phyloP scores from a whole-genome alignment of 1,140 invertebrate species.

The Drosophila hydei region DNA sequence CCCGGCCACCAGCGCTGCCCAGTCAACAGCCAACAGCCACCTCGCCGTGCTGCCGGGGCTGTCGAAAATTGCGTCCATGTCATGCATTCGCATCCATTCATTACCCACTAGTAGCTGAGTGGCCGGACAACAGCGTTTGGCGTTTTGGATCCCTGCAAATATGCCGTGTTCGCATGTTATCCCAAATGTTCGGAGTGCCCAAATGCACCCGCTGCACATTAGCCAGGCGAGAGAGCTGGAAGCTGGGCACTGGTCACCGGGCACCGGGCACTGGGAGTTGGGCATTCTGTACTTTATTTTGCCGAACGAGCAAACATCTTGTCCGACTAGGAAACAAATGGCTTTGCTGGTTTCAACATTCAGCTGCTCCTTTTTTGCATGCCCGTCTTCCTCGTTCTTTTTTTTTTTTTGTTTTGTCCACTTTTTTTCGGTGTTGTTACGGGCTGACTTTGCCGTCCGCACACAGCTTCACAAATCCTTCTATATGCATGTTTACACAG shows the following conservation, averaged over 20 bases:
- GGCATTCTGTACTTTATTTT: slow-evolving; percentile 81
- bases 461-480: slow-evolving; percentile 46
- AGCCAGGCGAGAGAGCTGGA: slow-evolving; percentile 14
- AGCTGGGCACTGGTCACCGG: neutral
- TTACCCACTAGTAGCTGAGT: slow-evolving; percentile 72
- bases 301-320: slow-evolving; percentile 83
- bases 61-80: slow-evolving; percentile 80
- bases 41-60: slow-evolving; percentile 22
- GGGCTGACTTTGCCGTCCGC: slow-evolving; percentile 29
- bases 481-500: slow-evolving; percentile 12
- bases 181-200: slow-evolving; percentile 72
- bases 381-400: slow-evolving; percentile 18
- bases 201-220: slow-evolving; percentile 50
- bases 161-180: slow-evolving; percentile 79
- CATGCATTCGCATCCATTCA: slow-evolving; percentile 79
- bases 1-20: neutral
- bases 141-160: slow-evolving; percentile 77
- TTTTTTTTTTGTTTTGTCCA: neutral
- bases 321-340: slow-evolving; percentile 82
- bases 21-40: neutral
- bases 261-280: slow-evolving; percentile 6
- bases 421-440: slow-evolving; percentile 33
- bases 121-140: slow-evolving; percentile 76
- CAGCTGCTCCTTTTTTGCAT: slow-evolving; percentile 63
- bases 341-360: slow-evolving; percentile 76